Evolutionary conservation across 1,140 invertebrate genomes (phyloP), one percentile per base, ranked within the genome.

Genomic region (Sycophila sp.): DNA sequence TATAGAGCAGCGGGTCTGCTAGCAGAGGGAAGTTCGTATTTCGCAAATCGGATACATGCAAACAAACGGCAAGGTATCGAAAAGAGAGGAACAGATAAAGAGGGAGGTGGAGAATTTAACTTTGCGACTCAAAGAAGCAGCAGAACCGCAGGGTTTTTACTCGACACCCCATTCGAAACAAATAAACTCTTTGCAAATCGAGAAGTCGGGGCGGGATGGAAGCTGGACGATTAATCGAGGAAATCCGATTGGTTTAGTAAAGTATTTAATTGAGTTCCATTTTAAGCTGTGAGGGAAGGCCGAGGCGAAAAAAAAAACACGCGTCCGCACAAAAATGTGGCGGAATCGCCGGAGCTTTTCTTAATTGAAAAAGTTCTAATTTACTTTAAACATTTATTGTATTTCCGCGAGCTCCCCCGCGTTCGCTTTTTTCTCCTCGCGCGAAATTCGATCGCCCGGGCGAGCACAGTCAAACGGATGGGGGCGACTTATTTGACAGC

Each of bases 181-280:
- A 62, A 62, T 45, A 62, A 62, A 45, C 24, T 28, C n/a, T 11
- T 24, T 13, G 24, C 13, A n/a, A n/a, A n/a, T 36, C 26, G 28
- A 67, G 26, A 49, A 59, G 32, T 56, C 6, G 47, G n/a, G n/a
- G 15, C 56, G 4, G 13, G 30, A 59, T 32, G 4, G 13, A 19
- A 59, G 32, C 13, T n/a, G 34, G n/a, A 34, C 24, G 38, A 38
- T 19, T 62, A 55, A 55, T 70, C 26, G 56, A 59, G 55, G 30
- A 65, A 64, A 63, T 64, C 38, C 22, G 36, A 63, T 47, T 60
- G 13, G 26, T 56, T 36, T 19, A 42, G 19, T 47, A 62, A 40
- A 69, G 45, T 49, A 55, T 58, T 40, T 59, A 70, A 70, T 74
- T 68, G 49, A 68, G 30, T 55, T 55, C 19, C 11, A 32, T 19